phyloP scores from a whole-genome alignment of 2,113 vertebrate genomes.

The Engraulis encrasicolus region DNA sequence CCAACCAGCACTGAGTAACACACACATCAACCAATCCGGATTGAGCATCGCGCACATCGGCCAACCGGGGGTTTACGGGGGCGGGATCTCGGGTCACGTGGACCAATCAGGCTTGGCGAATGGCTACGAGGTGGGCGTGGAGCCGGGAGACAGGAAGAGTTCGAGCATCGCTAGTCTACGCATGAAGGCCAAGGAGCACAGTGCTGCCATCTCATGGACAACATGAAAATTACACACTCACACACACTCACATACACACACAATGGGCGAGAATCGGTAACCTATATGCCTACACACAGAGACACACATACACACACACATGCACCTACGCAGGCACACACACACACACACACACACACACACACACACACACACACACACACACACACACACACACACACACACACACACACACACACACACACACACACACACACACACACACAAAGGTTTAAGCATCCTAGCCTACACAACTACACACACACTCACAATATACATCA shows the following conservation, averaged over 20 bases:
- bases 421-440: neutral
- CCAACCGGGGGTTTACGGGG: conserved; percentile 89
- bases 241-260: neutral
- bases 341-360: neutral
- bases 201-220: conserved; percentile 97
- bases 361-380: neutral
- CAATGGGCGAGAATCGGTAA: too few species aligned
- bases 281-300: too few species aligned
- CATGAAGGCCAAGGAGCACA: conserved; percentile 99
- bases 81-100: conserved; percentile 78
- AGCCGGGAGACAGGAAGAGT: conserved; percentile 97
- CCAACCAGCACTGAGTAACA: conserved; percentile 68
- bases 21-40: conserved; percentile 85
- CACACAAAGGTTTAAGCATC: neutral
- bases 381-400: neutral
- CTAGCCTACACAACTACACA: neutral
- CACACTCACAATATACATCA: neutral
- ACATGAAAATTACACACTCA: conserved; percentile 82
- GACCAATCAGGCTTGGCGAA: conserved; percentile 84
- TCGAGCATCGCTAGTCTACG: conserved; percentile 96
- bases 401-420: neutral
- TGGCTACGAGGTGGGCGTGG: conserved; percentile 91
- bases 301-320: neutral
- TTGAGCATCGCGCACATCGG: conserved; percentile 82
- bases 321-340: neutral